Base-by-base conservation (phyloP, 2,113 vertebrate genomes). In the Chlorodrepanis virens region DNA sequence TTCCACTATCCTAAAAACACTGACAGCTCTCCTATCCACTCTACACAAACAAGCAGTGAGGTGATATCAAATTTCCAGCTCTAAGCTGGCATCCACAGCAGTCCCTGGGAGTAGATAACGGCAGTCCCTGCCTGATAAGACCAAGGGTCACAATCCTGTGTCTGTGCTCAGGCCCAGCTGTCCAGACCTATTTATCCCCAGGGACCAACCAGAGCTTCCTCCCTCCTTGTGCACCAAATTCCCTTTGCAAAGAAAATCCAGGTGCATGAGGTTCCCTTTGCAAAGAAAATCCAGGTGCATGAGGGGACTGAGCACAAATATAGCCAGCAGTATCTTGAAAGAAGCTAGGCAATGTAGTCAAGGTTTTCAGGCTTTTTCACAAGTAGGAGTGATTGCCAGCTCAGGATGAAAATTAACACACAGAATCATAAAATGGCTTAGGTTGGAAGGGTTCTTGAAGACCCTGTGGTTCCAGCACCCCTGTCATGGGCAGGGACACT, bases 381-480 rank as follows among this genome's bases (percentile, higher is more conserved):
- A 69, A 44, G 40, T 24, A 50, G 0, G 2, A 71, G 22, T 4
- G 0, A 59, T 16, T 75, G 5, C 2, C 13, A 69, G 47, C 13
- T 52, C 44, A 69, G 63, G 27, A 27, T 65, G 29, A 54, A 83
- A 49, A 64, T 33, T 60, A 61, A 77, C 6, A 33, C 29, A 29
- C 2, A 19, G 45, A 44, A 22, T 44, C 23, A 40, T 10, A 35
- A 21, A 52, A 59, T 27, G 44, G 14, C 22, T 50, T 68, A 37
- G 6, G 14, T 52, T 60, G 45, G 45, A 60, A 68, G 22, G 14
- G 21, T 4, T 20, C 21, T 67, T 57, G 17, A 49, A 42, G 15
- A 67, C 1, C 2, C 15, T 42, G 0, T 17, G 4, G 1, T 14
- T 57, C 16, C 16, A 35, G 7, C 1, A 1, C 16, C 21, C 1